These are phyloP conservation scores for Hestina assimilis DNA, from an alignment of 1,140 invertebrate genomes.

Conservation along the genomic window DNA sequence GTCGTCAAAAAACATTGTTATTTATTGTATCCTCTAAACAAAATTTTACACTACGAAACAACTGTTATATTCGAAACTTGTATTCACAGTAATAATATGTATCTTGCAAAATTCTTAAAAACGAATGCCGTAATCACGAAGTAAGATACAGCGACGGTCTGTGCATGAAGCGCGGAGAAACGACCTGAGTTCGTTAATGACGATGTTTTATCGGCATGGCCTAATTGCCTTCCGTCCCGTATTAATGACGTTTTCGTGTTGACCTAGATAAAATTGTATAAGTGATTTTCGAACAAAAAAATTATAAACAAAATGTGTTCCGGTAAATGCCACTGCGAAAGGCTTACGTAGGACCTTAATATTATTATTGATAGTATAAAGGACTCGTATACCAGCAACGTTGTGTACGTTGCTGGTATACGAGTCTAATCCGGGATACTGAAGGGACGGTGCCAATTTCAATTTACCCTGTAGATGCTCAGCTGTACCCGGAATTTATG, in stretches of 20 bases:
- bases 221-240: constrained; percentile 60
- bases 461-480: constrained; percentile 52
- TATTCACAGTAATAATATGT: not conserved
- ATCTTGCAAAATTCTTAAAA: not conserved
- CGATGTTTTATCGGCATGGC: constrained; percentile 64
- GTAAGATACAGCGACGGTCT: constrained; percentile 12
- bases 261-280: constrained; percentile 44
- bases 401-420: no score
- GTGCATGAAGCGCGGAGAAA: constrained; percentile 45
- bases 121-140: not conserved
- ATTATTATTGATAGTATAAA: not conserved
- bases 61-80: not conserved
- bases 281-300: constrained; percentile 6
- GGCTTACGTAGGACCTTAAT: not conserved
- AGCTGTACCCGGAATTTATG: constrained; percentile 58
- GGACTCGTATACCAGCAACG: no score
- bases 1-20: no score
- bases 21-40: no score
- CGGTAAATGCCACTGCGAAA: constrained; percentile 10
- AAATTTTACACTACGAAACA: no score
- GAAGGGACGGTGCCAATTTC: constrained; percentile 37
- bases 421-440: not conserved
- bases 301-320: constrained; percentile 15
- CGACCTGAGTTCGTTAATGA: constrained; percentile 52
- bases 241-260: constrained; percentile 54